These are phyloP conservation scores for Cephalotes varians DNA, from an alignment of 2,888 invertebrate genomes.

Conservation along the genomic window DNA sequence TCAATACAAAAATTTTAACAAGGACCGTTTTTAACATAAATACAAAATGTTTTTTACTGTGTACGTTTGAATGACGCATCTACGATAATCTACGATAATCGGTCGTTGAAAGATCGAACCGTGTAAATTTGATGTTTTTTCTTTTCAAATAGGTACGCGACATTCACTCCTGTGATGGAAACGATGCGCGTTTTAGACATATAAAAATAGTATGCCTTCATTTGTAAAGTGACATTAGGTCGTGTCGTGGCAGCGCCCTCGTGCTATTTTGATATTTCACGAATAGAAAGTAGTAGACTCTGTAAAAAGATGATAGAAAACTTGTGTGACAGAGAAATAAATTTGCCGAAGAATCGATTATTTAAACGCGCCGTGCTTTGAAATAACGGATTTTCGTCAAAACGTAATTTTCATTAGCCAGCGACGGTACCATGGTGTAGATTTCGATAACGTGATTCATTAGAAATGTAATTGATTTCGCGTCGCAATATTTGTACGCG, in stretches of 20 bases:
- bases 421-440: not conserved
- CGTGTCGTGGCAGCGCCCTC: not conserved
- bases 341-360: not conserved
- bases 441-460: conserved; percentile 13
- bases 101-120: not conserved
- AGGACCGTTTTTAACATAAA: too few relatives aligned
- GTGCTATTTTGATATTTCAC: conserved; percentile 31
- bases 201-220: conserved; percentile 37
- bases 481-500: not conserved
- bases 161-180: not conserved
- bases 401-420: not conserved
- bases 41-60: too few relatives aligned
- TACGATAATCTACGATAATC: conserved; percentile 24
- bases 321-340: not conserved
- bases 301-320: conserved; percentile 9
- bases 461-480: conserved; percentile 39
- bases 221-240: conserved; percentile 46
- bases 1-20: too few relatives aligned
- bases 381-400: not conserved
- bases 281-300: not conserved
- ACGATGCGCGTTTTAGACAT: conserved; percentile 9
- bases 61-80: not conserved
- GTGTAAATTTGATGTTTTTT: not conserved
- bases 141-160: not conserved
- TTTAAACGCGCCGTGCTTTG: not conserved